A percentile compares a stretch with the other conserved stretches of the same genome.
Conservation (phyloP, 1,140 invertebrate species). For the Capitella teleta region DNA sequence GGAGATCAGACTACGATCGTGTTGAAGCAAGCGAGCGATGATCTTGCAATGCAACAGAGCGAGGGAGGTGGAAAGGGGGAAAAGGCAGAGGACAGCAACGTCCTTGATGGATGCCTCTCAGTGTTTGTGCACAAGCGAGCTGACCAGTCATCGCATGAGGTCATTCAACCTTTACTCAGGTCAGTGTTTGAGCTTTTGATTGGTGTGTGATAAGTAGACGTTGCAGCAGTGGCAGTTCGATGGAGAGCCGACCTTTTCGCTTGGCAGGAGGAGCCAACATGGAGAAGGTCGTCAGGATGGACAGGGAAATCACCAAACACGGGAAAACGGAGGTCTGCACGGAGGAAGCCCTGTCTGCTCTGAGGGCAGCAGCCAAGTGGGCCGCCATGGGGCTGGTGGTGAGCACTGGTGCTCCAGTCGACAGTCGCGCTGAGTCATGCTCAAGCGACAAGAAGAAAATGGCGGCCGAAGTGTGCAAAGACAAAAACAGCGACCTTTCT, state of each 20-base stretch:
- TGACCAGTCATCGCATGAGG: conserved; percentile 39
- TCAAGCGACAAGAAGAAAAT: conserved; percentile 34
- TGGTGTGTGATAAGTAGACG: too few relatives aligned
- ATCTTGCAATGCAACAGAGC: neutral
- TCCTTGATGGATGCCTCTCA: conserved; percentile 32
- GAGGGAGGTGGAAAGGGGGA: conserved; percentile 17
- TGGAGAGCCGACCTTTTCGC: conserved; percentile 33
- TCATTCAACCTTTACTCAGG: conserved; percentile 38
- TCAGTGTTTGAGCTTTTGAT: too few relatives aligned
- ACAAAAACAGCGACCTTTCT: conserved; percentile 37
- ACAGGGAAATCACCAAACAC: conserved; percentile 36
- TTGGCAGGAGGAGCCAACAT: conserved; percentile 27
- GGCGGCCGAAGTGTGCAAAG: conserved; percentile 33
- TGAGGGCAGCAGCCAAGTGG: conserved; percentile 37
- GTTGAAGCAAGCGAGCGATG: neutral
- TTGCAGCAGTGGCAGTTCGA: conserved; percentile 19
- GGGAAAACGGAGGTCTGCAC: conserved; percentile 33
- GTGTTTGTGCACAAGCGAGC: conserved; percentile 39
- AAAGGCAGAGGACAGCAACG: conserved; percentile 25
- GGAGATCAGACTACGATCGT: conserved; percentile 16
- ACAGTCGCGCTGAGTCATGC: conserved; percentile 15
- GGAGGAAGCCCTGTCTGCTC: conserved; percentile 33
- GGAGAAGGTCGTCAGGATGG: conserved; percentile 36
- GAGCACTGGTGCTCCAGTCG: conserved; percentile 33
- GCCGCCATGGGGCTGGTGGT: conserved; percentile 39